Evolutionary conservation across 1,140 invertebrate species (phyloP), one percentile per base, ranked within the genome.

Genomic region (Daktulosphaira vitifoliae): DNA sequence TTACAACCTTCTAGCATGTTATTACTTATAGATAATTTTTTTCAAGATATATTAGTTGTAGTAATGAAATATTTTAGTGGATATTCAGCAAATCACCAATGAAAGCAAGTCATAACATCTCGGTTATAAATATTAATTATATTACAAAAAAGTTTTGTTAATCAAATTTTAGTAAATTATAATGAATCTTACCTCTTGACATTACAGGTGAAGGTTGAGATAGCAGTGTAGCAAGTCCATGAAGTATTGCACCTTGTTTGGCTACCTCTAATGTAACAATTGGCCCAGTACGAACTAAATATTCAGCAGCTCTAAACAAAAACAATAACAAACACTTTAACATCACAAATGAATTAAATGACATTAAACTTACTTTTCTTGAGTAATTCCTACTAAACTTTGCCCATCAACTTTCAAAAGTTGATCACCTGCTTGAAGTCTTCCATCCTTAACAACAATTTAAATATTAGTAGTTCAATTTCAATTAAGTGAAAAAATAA

Each of bases 371-470:
- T 72, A 87, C 86, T 83, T 83, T 81, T 98, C 96, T 78, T 99
- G 96, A 4, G 92, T 92, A 65, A 99, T 94, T 50, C 94, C 95
- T 26, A 96, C 86, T 46, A 99, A 80, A 73, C 92, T 96, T 74
- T 96, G 89, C 11, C 93, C 95, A 77, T 99, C 96, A 0, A 99
- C 97, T 71, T 92, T 91, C 5, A 99, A 74, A 56, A 99, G 77
- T 76, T 99, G 97, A 81, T 99, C 97, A 16, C 97, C 96, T 65
- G 94, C 92, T 70, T 94, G 87, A 54, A 99, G 78, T 65, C 93
- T 80, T 7, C 93, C 92, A 79, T 98, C 94, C 81, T 86, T 68
- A 11, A 73, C 74, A 68, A 69, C 25, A 20, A 65, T 26, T 62
- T 53, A 49, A 51, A 67, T 62, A 29, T 29, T 8, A n/a, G 3